Evolutionary conservation across 2,113 vertebrate genomes (phyloP).

Genomic region (Leucoraja erinaceus): DNA sequence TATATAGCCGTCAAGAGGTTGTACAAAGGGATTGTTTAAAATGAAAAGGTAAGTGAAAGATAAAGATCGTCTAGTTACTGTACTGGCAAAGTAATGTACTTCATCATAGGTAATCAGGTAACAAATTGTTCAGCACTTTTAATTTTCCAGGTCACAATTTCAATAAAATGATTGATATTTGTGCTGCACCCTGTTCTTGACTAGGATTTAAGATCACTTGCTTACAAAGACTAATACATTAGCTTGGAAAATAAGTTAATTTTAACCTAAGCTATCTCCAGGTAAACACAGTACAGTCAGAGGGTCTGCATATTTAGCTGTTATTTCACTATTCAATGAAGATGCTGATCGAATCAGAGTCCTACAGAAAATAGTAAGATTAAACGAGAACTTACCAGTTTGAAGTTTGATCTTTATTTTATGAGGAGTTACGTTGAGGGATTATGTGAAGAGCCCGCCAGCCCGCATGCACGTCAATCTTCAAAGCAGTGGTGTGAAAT

Average conservation of each 20-base stretch:
- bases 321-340: background rate
- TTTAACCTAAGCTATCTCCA: background rate
- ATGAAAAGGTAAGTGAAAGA: background rate
- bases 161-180: background rate
- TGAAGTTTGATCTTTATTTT: too few relatives aligned
- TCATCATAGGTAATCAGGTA: background rate
- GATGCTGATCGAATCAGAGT: background rate
- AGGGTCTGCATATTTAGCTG: background rate
- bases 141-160: background rate
- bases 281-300: background rate
- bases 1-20: background rate
- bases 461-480: too few relatives aligned
- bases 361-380: too few relatives aligned
- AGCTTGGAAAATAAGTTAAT: background rate
- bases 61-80: background rate
- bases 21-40: background rate
- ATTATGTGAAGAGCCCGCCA: too few relatives aligned
- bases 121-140: background rate
- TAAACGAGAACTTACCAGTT: too few relatives aligned
- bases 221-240: background rate
- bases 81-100: background rate
- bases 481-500: too few relatives aligned
- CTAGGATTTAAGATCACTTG: background rate
- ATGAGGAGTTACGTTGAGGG: too few relatives aligned
- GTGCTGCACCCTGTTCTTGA: background rate